Conservation (phyloP, 2,888 invertebrate species). For the Germaria angustata region DNA sequence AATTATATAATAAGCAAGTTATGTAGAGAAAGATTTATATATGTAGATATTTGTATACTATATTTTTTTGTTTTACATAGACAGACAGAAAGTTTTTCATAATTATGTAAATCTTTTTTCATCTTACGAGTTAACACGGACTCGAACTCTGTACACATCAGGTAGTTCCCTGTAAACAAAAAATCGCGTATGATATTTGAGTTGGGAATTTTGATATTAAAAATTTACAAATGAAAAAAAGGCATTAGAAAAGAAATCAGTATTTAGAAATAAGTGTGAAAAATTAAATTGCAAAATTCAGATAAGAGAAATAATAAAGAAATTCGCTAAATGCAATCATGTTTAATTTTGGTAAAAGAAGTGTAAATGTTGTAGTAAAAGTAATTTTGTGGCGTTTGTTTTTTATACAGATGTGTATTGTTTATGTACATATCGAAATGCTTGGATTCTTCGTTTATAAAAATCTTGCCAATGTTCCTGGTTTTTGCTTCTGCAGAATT, state of each 20-base stretch:
- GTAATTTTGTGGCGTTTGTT: background rate
- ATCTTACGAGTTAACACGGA: conserved; percentile 92
- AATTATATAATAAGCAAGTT: conserved; percentile 43
- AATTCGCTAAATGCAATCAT: conserved; percentile 16
- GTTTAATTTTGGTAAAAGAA: conserved; percentile 9
- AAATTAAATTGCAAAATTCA: conserved; percentile 9
- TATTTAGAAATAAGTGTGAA: background rate
- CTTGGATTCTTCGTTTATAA: too few relatives aligned
- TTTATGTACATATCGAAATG: conserved; percentile 1
- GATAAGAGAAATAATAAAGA: background rate
- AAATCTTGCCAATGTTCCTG: too few relatives aligned
- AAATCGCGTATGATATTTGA: conserved; percentile 77
- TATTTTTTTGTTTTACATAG: conserved; percentile 64
- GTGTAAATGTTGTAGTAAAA: conserved; percentile 49
- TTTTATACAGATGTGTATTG: conserved; percentile 7
- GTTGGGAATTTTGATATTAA: conserved; percentile 64
- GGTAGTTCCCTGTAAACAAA: conserved; percentile 83
- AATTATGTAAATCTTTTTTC: conserved; percentile 61
- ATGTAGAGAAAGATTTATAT: conserved; percentile 58
- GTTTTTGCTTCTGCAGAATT: too few relatives aligned
- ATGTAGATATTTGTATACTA: conserved; percentile 42
- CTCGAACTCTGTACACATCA: conserved; percentile 91
- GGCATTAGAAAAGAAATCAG: background rate
- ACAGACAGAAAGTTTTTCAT: conserved; percentile 73
- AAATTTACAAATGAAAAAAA: conserved; percentile 41